Base-by-base conservation (phyloP, 2,888 invertebrate genomes). In the Rhaphigaster nebulosa region DNA sequence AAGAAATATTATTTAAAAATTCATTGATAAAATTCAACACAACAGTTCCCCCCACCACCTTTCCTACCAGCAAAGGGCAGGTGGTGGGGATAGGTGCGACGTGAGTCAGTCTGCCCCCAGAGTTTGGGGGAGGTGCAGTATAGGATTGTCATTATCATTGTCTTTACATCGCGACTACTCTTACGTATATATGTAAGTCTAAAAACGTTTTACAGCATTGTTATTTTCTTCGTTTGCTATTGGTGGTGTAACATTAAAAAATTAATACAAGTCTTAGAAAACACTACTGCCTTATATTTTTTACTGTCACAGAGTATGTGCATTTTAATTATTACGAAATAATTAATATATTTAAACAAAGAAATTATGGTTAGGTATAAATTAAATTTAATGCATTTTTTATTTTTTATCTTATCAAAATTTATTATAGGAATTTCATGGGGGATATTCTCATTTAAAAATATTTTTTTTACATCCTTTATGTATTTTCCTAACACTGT, bases 61-160 rank as follows among this genome's bases (percentile, higher is more conserved):
- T 38, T 8, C 15, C 6, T 34, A 34, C 0, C 34, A 34, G 34
- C 12, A 5, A 29, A 18, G 65, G 3, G 65, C 70, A 76, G 70
- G 70, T 76, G 70, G 70, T 38, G 70, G 70, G 70, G 70, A 23
- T 76, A 38, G 70, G 70, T 38, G 38, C 3, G 70, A 76, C 38
- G 18, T 38, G 34, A 76, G 70, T 38, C 70, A 76, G 70, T 76
- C 70, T 76, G 70, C 70, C 70, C 70, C 70, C 70, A 76, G 70
- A 34, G 38, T 34, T 76, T 38, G 70, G 70, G 38, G 70, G 34
- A 34, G 8, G 34, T 76, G 70, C 23, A 34, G 1, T 29, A n/a
- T 23, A 20, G 0, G 70, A 0, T 52, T 15, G 8, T 52, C 2
- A 5, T 2, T 12, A 52, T 1, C 18, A 15, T 52, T 38, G 34